Evolutionary conservation across 2,888 invertebrate species (phyloP).

Genomic region (Flexamia atlantica): DNA sequence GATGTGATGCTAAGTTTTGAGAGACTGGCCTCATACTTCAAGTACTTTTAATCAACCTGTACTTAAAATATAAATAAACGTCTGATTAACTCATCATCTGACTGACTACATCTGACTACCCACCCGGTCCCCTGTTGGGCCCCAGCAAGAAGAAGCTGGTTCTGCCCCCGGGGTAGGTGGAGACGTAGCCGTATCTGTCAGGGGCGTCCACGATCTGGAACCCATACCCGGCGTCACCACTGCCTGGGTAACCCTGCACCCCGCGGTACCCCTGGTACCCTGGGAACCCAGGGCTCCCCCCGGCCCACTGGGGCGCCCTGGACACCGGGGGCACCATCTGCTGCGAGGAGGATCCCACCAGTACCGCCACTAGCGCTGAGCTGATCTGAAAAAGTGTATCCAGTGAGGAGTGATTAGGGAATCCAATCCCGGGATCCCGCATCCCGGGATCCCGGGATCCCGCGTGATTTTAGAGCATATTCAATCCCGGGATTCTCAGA

Average conservation of each 20-base stretch:
- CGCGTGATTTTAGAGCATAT: too few species aligned
- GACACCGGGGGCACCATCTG: background rate
- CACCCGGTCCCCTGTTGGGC: constrained; percentile 53
- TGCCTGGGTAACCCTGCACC: constrained; percentile 51
- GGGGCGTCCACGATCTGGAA: constrained; percentile 65
- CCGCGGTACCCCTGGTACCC: constrained; percentile 28
- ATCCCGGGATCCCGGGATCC: too few species aligned
- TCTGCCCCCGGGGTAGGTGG: constrained; percentile 66
- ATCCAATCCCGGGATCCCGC: too few species aligned
- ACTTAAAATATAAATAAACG: too few species aligned
- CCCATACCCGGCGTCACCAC: constrained; percentile 61
- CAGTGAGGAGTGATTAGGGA: too few species aligned
- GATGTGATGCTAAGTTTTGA: too few species aligned
- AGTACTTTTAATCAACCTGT: too few species aligned
- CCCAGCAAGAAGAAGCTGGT: constrained; percentile 65
- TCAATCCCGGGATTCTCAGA: too few species aligned
- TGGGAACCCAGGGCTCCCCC: background rate
- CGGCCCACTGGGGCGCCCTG: constrained; percentile 10
- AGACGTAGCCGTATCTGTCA: constrained; percentile 65
- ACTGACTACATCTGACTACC: too few species aligned
- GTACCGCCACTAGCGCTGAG: background rate
- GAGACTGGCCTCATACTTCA: too few species aligned
- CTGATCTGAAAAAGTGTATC: background rate
- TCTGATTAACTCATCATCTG: too few species aligned
- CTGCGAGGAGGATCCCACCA: background rate